Evolutionary conservation across 2,888 invertebrate species (phyloP), one percentile per base, ranked within the genome.

Genomic region (Achlya flavicornis): DNA sequence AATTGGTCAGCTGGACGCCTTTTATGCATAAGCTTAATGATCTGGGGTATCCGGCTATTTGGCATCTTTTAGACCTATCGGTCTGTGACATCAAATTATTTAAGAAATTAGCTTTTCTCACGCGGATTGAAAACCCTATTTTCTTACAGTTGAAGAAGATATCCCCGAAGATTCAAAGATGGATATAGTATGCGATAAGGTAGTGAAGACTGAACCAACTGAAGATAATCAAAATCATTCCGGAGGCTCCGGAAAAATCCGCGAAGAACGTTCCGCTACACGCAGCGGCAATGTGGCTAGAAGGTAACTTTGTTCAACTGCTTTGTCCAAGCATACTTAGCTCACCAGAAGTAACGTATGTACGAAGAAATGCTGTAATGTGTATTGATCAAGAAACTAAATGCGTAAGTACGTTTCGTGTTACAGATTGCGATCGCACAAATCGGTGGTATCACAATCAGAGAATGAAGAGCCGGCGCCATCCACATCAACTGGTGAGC

Each of bases 361-460:
- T 7, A 41, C 4, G 35, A 7, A 35, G 35, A 38, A 10, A 38
- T 38, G 10, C 1, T 38, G 7, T 46, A 14, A 46, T 3, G 46
- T 46, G 7, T 3, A 38, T 3, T 10, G 38, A 38, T 38, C 38
- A 38, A 38, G 38, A 10, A 10, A 10, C 38, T 38, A 10, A 35
- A 35, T 35, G 0, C 8, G 38, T n/a, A n/a, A n/a, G n/a, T 38
- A 10, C 38, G 10, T 38, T 38, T 10, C 10, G 5, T 33, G 26
- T 26, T 69, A 61, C 71, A 93, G 93, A 69, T 83, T 94, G n/a
- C 89, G 94, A 3, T 93, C 94, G 1, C 89, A 93, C 81, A 92
- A 92, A 74, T 91, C 92, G 0, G 87, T 76, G 11, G 88, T 91
- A 60, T 91, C 92, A 1, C 90, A 89, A 64, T 89, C 91, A 1